Conservation (phyloP, 2,797 vertebrate species). For the Coregonus suidteri region DNA sequence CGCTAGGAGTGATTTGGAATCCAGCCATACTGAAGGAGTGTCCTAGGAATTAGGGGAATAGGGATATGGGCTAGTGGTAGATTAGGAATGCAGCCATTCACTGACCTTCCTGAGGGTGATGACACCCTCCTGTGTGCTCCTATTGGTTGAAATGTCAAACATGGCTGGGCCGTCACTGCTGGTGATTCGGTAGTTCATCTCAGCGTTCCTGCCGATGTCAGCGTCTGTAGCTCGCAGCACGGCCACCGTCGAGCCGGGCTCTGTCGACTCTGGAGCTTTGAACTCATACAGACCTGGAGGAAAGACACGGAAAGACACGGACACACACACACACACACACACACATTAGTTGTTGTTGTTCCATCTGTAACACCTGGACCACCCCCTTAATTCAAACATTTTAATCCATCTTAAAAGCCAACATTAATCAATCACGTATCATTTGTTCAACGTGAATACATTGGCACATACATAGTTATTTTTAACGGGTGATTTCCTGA, state of each 20-base stretch:
- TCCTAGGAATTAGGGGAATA: too few relatives aligned
- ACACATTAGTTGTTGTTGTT: not conserved
- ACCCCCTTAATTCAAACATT: too few relatives aligned
- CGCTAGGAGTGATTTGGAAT: too few relatives aligned
- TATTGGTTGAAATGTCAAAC: constrained; percentile 86
- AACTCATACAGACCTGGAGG: constrained; percentile 87
- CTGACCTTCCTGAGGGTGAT: constrained; percentile 88
- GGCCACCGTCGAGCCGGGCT: constrained; percentile 78
- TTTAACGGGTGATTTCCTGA: constrained; percentile 48
- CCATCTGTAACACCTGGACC: not conserved
- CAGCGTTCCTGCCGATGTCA: constrained; percentile 86
- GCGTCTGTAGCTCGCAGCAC: constrained; percentile 86
- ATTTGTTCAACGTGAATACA: constrained; percentile 58
- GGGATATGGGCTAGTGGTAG: too few relatives aligned
- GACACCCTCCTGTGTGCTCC: constrained; percentile 87
- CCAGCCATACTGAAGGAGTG: too few relatives aligned
- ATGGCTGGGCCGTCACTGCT: constrained; percentile 85
- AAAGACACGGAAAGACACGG: not conserved
- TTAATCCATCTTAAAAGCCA: not conserved
- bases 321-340: not conserved
- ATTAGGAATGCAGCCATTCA: not conserved
- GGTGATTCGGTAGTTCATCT: constrained; percentile 87
- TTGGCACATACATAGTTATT: constrained; percentile 10
- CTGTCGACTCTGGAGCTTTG: constrained; percentile 80
- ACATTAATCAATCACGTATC: constrained; percentile 60